Percentiles rank a stretch among this genome's conserved stretches.
These are phyloP conservation scores for Scaptomyza cyrtandrae DNA, from an alignment of 2,888 invertebrate genomes.

Conservation along the genomic window DNA sequence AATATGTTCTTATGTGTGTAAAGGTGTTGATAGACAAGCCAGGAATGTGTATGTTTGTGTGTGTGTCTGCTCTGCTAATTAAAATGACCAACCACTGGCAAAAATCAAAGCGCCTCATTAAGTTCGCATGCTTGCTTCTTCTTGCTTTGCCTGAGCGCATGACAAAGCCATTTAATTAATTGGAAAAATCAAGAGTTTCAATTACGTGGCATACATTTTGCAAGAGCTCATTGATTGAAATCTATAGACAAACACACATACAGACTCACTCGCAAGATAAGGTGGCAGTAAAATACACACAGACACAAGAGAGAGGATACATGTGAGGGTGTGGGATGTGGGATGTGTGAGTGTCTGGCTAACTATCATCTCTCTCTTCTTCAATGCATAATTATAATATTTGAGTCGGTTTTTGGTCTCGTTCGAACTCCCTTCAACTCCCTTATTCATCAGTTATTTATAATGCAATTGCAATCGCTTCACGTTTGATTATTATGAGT, in stretches of 20 bases:
- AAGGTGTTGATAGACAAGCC: slow-evolving; percentile 24
- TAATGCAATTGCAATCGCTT: slow-evolving; percentile 10
- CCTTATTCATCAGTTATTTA: neutral
- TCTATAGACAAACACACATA: slow-evolving; percentile 21
- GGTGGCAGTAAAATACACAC: neutral
- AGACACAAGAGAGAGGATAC: neutral
- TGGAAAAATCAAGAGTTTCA: slow-evolving; percentile 69
- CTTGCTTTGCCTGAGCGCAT: slow-evolving; percentile 27
- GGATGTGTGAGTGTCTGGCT: neutral
- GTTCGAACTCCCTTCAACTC: neutral
- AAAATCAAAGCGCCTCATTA: slow-evolving; percentile 19
- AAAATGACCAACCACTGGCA: slow-evolving; percentile 46
- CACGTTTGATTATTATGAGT: slow-evolving; percentile 47
- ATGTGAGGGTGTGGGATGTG: neutral
- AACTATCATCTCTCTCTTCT: neutral
- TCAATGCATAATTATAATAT: slow-evolving; percentile 23
- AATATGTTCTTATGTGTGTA: neutral
- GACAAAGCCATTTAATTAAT: slow-evolving; percentile 70
- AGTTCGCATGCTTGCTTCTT: slow-evolving; percentile 9
- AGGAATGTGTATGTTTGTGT: neutral
- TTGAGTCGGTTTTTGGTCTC: neutral
- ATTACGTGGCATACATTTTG: slow-evolving; percentile 64
- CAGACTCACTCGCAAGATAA: neutral
- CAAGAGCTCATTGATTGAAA: slow-evolving; percentile 50
- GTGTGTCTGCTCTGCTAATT: slow-evolving; percentile 49